Base-by-base conservation (phyloP, 1,140 invertebrate species). In the Solen grandis region DNA sequence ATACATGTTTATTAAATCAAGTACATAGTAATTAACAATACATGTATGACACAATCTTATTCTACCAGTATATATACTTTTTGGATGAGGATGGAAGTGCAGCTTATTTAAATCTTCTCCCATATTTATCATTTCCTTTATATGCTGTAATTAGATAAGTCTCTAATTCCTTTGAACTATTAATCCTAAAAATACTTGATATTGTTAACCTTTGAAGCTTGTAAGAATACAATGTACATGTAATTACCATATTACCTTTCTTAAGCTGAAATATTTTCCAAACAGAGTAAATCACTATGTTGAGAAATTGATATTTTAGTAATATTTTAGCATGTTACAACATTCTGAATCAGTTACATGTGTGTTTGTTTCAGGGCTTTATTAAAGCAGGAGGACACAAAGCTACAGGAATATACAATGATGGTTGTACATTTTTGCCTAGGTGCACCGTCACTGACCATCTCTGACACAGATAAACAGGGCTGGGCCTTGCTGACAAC, bases 371-470 rank as follows among this genome's bases (percentile, higher is more conserved):
- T 22, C 5, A 68, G 65, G 19, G 5, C 2, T 22, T 8, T 31
- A 10, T 31, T 68, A 14, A 25, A 41, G 4, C 4, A 35, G 16
- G 8, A 5, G 10, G 74, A 76, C 31, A 33, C 1, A 10, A 76
- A 76, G 27, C 36, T 76, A 8, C 62, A 29, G n/a, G 74, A 76
- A 25, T 76, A 76, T 41, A 36, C 59, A 3, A 38, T 55, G 19
- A 65, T 76, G 74, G 62, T 76, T 27, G 31, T 76, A 16, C 62
- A 76, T 27, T 29, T 76, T 1, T 63, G 27, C 4, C 35, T 66
- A 29, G 19, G 46, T 10, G 70, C 41, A 25, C 31, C 5, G 13
- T 3, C 19, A 19, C 4, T 25, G 22, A 31, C 38, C 10, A 52
- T 66, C 10, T 22, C 50, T 10, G 3, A 14, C 1, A 3, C 19